Evolutionary conservation across 2,113 vertebrate genomes (phyloP).

Genomic region (Bubalus kerabau): DNA sequence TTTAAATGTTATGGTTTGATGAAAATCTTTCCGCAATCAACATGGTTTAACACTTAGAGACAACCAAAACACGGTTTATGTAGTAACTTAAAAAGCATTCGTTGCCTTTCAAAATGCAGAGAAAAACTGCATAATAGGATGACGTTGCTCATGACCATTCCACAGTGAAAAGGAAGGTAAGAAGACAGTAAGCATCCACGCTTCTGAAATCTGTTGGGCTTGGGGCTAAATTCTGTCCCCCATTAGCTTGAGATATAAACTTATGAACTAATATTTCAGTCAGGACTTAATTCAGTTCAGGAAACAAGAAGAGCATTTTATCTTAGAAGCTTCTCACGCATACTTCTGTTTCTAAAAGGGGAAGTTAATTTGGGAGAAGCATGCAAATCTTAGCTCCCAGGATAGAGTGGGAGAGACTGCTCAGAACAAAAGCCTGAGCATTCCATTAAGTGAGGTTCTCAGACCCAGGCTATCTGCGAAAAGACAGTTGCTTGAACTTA

Average conservation of each 20-base stretch:
- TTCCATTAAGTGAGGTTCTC: not conserved
- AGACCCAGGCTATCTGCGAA: not conserved
- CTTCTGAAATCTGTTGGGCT: not conserved
- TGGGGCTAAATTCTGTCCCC: not conserved
- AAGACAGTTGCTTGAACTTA: conserved; percentile 56
- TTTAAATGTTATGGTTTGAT: not conserved
- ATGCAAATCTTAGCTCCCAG: conserved; percentile 31
- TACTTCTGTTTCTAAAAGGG: conserved; percentile 52
- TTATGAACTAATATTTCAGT: not conserved
- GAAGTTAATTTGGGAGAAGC: conserved; percentile 36
- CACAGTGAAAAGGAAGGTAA: not conserved
- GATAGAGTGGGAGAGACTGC: not conserved
- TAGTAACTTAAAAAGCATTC: not conserved
- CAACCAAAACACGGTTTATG: not conserved
- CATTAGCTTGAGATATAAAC: not conserved
- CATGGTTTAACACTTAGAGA: not conserved
- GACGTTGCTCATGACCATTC: not conserved
- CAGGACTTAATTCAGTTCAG: not conserved
- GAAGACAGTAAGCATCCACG: not conserved
- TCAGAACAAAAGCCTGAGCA: conserved; percentile 9
- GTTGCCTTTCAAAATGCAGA: not conserved
- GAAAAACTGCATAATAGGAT: not conserved
- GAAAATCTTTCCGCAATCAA: not conserved
- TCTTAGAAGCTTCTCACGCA: not conserved
- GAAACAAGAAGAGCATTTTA: conserved; percentile 4